These are phyloP conservation scores for Drosophila nannoptera DNA, from an alignment of 1,140 invertebrate genomes.

Conservation along the genomic window DNA sequence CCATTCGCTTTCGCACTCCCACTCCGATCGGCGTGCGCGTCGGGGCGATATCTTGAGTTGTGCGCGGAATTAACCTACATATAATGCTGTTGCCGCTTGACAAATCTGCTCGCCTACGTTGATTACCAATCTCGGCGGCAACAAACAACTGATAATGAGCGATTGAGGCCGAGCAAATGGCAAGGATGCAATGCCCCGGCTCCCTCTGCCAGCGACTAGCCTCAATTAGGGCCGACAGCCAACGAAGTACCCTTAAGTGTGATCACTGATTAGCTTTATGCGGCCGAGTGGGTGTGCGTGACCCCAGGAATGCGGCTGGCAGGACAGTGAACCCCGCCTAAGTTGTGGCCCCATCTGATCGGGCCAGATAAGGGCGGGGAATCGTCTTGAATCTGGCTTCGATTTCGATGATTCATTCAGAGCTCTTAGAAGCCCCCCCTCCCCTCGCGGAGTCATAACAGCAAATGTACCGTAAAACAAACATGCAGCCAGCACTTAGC, in stretches of 20 bases:
- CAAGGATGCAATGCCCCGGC: neutral
- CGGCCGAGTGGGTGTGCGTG: constrained; percentile 30
- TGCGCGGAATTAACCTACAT: constrained; percentile 74
- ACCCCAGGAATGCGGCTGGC: constrained; percentile 22
- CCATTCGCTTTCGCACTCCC: neutral
- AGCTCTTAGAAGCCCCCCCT: constrained; percentile 4
- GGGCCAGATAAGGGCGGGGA: too few relatives aligned
- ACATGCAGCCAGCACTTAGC: constrained; percentile 62
- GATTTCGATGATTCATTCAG: constrained; percentile 4
- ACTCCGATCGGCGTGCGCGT: constrained; percentile 4
- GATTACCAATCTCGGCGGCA: constrained; percentile 68
- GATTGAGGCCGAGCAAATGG: constrained; percentile 66
- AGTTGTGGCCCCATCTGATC: too few relatives aligned
- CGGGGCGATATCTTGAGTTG: constrained; percentile 67
- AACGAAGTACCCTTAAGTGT: constrained; percentile 47
- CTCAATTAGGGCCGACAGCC: constrained; percentile 59
- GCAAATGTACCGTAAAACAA: constrained; percentile 75
- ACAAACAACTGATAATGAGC: constrained; percentile 77
- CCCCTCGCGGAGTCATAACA: constrained; percentile 63
- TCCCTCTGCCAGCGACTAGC: constrained; percentile 4
- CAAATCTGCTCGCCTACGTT: constrained; percentile 74
- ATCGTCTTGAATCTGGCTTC: constrained; percentile 16
- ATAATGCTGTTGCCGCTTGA: constrained; percentile 73
- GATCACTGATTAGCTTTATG: constrained; percentile 60
- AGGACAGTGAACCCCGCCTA: neutral